phyloP scores from a whole-genome alignment of 2,888 invertebrate species.

The Ectobius pallidus region DNA sequence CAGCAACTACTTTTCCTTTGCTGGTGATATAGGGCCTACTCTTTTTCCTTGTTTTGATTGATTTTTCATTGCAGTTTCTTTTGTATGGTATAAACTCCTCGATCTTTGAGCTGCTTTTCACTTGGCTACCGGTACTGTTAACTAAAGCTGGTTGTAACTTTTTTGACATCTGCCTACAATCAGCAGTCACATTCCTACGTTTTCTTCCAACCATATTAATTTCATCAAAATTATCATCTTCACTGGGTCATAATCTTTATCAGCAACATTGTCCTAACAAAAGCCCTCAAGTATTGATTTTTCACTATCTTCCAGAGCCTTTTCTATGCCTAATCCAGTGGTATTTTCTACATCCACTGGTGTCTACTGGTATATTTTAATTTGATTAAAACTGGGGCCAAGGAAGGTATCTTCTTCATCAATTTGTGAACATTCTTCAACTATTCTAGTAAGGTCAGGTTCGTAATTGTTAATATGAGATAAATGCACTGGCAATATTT shows the following conservation, averaged over 20 bases:
- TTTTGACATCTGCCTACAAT: not conserved
- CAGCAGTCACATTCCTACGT: not conserved
- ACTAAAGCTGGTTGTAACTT: not conserved
- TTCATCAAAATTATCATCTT: not conserved
- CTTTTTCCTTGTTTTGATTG: conserved; percentile 14
- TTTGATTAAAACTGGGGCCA: not conserved
- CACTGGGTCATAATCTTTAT: conserved; percentile 16
- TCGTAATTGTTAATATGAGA: not conserved
- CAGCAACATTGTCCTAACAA: not conserved
- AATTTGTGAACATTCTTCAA: not conserved
- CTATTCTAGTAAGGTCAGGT: not conserved
- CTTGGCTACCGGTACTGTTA: not conserved
- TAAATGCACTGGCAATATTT: not conserved
- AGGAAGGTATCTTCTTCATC: not conserved
- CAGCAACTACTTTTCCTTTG: conserved; percentile 22
- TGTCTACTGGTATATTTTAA: not conserved
- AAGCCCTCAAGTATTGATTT: conserved; percentile 14
- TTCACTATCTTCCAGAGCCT: not conserved
- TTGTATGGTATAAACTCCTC: not conserved
- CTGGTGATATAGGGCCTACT: conserved; percentile 12
- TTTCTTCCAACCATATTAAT: conserved; percentile 8
- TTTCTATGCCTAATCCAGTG: not conserved
- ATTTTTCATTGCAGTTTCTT: not conserved
- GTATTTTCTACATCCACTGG: not conserved
- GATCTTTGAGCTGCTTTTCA: not conserved